phyloP scores from a whole-genome alignment of 2,113 vertebrate genomes.

The Anoura caudifer region DNA sequence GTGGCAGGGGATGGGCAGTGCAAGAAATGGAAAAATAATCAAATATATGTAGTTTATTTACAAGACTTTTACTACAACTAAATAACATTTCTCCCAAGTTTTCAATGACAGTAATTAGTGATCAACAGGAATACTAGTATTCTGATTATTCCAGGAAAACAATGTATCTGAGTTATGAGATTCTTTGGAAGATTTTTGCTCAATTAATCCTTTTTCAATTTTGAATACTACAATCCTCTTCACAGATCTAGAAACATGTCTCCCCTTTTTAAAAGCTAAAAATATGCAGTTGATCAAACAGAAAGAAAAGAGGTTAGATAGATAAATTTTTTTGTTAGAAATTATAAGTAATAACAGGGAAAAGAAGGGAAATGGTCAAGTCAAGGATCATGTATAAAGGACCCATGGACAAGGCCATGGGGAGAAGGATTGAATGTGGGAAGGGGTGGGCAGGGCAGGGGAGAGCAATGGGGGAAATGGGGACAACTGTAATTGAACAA shows the following conservation, averaged over 20 bases:
- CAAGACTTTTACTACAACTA: background rate
- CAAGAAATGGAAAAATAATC: background rate
- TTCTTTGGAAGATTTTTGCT: background rate
- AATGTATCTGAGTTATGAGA: background rate
- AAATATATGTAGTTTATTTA: background rate
- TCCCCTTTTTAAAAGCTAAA: background rate
- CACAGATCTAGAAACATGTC: background rate
- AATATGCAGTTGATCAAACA: background rate
- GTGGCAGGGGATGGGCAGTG: accelerated
- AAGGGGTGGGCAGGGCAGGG: no score
- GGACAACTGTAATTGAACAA: no score
- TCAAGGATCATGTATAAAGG: no score
- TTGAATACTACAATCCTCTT: background rate
- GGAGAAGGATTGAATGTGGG: no score
- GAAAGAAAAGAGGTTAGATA: background rate
- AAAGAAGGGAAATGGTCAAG: no score
- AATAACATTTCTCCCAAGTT: background rate
- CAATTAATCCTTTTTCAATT: background rate
- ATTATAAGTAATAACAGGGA: background rate
- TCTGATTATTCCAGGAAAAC: background rate
- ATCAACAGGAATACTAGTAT: background rate
- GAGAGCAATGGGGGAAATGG: no score
- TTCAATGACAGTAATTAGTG: background rate
- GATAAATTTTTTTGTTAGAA: background rate
- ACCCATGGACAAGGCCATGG: no score